Conservation (phyloP, 2,797 vertebrate genomes). For the Champsocephalus gunnari region DNA sequence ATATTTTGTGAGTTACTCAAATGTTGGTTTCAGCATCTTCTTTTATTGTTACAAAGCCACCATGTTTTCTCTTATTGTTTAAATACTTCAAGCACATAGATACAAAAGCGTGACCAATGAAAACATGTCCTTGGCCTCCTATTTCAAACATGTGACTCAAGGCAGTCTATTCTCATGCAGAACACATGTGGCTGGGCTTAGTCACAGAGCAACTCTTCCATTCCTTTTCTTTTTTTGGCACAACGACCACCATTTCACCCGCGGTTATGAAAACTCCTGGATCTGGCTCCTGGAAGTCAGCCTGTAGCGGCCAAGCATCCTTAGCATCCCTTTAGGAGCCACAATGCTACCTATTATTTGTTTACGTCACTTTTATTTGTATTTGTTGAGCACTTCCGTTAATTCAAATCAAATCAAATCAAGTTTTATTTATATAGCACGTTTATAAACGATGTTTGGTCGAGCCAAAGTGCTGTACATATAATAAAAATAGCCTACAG, state of each 20-base stretch:
- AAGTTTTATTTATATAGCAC: too few species aligned
- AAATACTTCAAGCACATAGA: not conserved
- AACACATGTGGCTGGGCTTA: conserved; percentile 57
- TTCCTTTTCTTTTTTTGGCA: conserved; percentile 21
- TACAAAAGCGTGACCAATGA: too few species aligned
- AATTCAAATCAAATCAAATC: too few species aligned
- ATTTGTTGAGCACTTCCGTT: too few species aligned
- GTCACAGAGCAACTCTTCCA: conserved; percentile 52
- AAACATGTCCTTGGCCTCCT: conserved; percentile 52
- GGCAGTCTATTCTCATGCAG: conserved; percentile 62
- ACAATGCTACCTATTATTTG: too few species aligned
- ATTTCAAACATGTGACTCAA: conserved; percentile 46
- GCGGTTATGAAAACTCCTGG: conserved; percentile 31
- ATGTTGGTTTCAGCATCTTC: not conserved
- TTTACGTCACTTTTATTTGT: too few species aligned
- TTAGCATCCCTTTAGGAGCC: conserved; percentile 35
- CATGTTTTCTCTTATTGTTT: not conserved
- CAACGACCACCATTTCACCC: conserved; percentile 28
- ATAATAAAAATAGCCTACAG: too few species aligned
- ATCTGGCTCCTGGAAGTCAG: conserved; percentile 28
- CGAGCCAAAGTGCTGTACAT: too few species aligned
- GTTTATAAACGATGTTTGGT: too few species aligned
- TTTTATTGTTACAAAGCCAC: not conserved
- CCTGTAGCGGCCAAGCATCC: conserved; percentile 42
- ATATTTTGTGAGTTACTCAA: not conserved